A percentile compares a stretch with the other conserved stretches of the same genome.
Conservation (phyloP, 2,113 vertebrate species). For the Seriola aureovittata region DNA sequence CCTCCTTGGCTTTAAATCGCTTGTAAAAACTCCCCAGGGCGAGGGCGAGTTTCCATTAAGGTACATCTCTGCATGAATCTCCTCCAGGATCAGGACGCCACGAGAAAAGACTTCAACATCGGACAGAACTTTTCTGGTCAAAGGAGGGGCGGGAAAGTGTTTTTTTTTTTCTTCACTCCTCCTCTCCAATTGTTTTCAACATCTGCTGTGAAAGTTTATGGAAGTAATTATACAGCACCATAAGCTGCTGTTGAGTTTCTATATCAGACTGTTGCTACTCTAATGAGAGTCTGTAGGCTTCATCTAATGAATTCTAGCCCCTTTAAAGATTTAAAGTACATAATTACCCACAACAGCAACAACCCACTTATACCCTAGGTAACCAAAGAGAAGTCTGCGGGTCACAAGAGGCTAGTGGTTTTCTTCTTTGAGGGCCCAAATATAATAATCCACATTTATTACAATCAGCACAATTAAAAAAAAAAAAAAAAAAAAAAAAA, state of each 20-base stretch:
- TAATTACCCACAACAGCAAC: conserved; percentile 37
- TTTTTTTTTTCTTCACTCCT: background rate
- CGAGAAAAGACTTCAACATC: conserved; percentile 7
- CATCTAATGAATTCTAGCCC: conserved; percentile 53
- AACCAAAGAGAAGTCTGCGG: conserved; percentile 4
- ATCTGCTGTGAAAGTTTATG: conserved; percentile 36
- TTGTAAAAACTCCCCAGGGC: conserved; percentile 24
- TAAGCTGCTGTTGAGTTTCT: conserved; percentile 23
- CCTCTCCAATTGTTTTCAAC: conserved; percentile 26
- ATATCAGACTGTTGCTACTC: conserved; percentile 37
- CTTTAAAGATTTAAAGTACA: conserved; percentile 55
- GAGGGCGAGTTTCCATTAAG: background rate
- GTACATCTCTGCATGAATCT: conserved; percentile 14
- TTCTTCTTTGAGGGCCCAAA: too few relatives aligned
- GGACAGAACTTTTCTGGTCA: background rate
- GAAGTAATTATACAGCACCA: conserved; percentile 46
- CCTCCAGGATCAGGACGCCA: background rate
- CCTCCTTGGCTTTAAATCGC: conserved; percentile 22
- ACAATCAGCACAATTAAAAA: background rate
- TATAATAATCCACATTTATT: background rate
- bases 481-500: background rate
- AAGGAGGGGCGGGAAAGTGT: background rate
- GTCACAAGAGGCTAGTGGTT: conserved; percentile 2
- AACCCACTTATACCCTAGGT: conserved; percentile 8
- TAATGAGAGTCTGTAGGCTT: conserved; percentile 47